Evolutionary conservation across 2,797 vertebrate species (phyloP).

Genomic region (Fringilla coelebs): DNA sequence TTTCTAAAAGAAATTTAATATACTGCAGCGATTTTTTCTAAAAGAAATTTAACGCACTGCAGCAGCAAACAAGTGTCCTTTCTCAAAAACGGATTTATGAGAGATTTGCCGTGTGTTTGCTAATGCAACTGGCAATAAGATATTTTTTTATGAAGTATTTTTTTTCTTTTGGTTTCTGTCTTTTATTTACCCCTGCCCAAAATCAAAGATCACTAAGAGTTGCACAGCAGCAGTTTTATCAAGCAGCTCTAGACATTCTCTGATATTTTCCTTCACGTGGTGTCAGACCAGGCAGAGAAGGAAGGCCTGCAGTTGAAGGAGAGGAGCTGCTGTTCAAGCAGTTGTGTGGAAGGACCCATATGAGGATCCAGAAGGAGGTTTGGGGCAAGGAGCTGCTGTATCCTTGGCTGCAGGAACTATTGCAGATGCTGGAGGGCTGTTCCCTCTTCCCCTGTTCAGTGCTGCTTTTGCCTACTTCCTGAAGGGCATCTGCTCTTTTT

Average conservation of each 20-base stretch:
- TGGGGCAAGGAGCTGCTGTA: fast-evolving
- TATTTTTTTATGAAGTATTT: not conserved
- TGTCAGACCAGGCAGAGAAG: not conserved
- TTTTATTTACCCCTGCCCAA: not conserved
- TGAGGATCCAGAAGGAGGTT: not conserved
- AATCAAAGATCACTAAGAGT: not conserved
- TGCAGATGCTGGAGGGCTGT: not conserved
- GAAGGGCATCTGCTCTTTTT: not conserved
- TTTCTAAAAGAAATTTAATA: not conserved
- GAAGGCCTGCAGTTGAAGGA: not conserved
- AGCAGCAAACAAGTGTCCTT: not conserved
- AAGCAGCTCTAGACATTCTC: not conserved
- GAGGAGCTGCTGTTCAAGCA: not conserved
- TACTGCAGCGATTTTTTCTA: not conserved
- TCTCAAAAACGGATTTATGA: not conserved
- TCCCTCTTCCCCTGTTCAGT: not conserved
- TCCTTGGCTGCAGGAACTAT: not conserved
- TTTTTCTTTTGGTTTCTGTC: not conserved
- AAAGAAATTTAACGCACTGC: not conserved
- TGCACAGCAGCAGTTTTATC: not conserved
- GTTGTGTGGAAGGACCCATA: not conserved
- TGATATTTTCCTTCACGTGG: not conserved
- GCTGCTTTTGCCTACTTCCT: not conserved
- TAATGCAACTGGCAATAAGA: not conserved
- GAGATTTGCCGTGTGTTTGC: not conserved